Evolutionary conservation across 2,797 vertebrate genomes (phyloP), one percentile per base, ranked within the genome.

Genomic region (Poeciliopsis turneri): DNA sequence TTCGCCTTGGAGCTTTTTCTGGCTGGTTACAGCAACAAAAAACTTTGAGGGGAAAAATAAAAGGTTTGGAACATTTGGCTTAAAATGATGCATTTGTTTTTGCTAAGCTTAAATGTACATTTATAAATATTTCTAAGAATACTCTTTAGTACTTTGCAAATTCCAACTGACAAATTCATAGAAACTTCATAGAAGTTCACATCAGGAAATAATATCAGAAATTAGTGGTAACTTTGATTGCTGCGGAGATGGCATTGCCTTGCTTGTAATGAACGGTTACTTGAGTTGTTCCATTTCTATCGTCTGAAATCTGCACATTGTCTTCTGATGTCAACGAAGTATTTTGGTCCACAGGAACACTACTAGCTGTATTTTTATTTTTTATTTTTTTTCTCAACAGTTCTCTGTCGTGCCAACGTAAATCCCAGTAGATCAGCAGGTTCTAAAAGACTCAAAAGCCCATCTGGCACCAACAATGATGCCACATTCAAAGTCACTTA

Each of bases 1-100:
- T 78, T 86, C 82, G 59, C 15, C 18, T 13, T 64, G 69, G 78
- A 86, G 86, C 75, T 85, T 91, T 90, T 90, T 86, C n/a, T 47
- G 73, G 64, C 79, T 81, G 86, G 82, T 87, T 90, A 82, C 88
- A 83, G 77, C 86, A 41, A 64, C 43, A 83, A 61, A 78, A 73
- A 16, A 72, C 20, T 1, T 9, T 23, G 51, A 53, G 68, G 13
- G 13, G 47, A 16, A 64, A 47, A 49, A 23, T 28, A 7, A 25
- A 75, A 64, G 15, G 23, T 74, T 46, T 74, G 69, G 76, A 76
- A 81, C 77, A 72, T 77, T 85, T 47, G 64, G 20, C 72, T 87
- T 77, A 49, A 71, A 25, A 68, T 59, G 25, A 49, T 78, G 53
- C 53, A 28, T 36, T 43, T 66, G 43, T n/a, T 69, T n/a, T n/a